Evolutionary conservation across 2,888 invertebrate species (phyloP).

Genomic region (Pyrrhosoma nymphula): DNA sequence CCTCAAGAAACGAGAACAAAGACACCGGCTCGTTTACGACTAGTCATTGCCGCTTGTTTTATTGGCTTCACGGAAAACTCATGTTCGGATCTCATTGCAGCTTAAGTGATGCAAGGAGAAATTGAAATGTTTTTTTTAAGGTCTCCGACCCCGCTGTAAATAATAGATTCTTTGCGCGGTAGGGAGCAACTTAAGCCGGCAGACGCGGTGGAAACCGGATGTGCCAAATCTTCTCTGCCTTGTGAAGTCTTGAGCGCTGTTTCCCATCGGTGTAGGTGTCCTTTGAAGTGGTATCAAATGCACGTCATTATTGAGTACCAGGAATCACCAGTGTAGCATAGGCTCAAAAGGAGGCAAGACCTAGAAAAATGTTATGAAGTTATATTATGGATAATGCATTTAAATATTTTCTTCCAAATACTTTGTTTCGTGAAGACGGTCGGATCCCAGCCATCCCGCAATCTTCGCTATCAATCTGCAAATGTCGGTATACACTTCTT

Average conservation of each 20-base stretch:
- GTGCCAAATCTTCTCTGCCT: neutral
- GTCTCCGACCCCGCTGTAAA: neutral
- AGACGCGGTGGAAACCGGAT: neutral
- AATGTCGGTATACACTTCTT: too few species aligned
- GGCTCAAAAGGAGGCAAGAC: too few species aligned
- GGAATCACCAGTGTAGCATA: too few species aligned
- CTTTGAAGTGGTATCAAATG: too few species aligned
- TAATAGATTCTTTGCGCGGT: neutral
- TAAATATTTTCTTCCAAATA: too few species aligned
- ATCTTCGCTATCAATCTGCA: too few species aligned
- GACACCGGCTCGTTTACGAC: neutral
- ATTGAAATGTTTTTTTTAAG: neutral
- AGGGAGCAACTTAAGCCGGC: neutral
- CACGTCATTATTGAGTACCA: too few species aligned
- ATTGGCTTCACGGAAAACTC: slow-evolving; percentile 8
- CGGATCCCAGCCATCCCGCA: too few species aligned
- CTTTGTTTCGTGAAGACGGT: too few species aligned
- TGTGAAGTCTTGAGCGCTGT: neutral
- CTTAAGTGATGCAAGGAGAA: neutral
- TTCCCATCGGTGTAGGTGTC: neutral
- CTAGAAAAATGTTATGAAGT: too few species aligned
- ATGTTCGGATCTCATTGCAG: neutral
- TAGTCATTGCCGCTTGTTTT: neutral
- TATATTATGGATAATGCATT: too few species aligned
- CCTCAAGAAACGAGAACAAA: neutral